Conservation (phyloP, 2,888 invertebrate genomes). For the Drosophila kokeensis region DNA sequence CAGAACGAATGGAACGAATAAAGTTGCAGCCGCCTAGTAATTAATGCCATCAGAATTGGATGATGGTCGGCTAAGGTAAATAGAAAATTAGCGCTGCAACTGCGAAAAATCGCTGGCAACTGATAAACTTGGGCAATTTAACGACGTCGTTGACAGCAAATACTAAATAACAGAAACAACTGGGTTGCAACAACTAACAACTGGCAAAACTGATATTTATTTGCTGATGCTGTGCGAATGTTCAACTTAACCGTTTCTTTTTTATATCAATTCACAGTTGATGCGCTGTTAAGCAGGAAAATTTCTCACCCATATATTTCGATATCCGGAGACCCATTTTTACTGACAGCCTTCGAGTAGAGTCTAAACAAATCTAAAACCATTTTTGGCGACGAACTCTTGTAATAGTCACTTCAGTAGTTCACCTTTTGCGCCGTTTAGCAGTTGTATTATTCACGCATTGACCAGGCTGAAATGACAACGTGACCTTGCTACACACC, state of each 20-base stretch:
- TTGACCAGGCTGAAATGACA: slow-evolving; percentile 28
- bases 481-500: slow-evolving; percentile 40
- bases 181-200: neutral
- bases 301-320: neutral
- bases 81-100: slow-evolving; percentile 15
- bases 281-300: neutral
- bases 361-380: neutral
- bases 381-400: neutral
- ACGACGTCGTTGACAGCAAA: slow-evolving; percentile 36
- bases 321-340: neutral
- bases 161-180: neutral
- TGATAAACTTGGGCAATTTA: slow-evolving; percentile 47
- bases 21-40: slow-evolving; percentile 23
- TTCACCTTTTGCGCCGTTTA: slow-evolving; percentile 11
- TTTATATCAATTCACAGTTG: neutral
- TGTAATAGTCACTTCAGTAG: slow-evolving; percentile 20
- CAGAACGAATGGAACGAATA: slow-evolving; percentile 20
- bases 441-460: slow-evolving; percentile 24
- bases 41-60: slow-evolving; percentile 30
- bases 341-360: neutral
- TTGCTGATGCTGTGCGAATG: neutral
- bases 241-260: neutral
- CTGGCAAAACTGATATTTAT: neutral
- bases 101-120: slow-evolving; percentile 23
- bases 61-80: slow-evolving; percentile 7